Evolutionary conservation across 2,113 vertebrate genomes (phyloP).

Genomic region (Struthio camelus): DNA sequence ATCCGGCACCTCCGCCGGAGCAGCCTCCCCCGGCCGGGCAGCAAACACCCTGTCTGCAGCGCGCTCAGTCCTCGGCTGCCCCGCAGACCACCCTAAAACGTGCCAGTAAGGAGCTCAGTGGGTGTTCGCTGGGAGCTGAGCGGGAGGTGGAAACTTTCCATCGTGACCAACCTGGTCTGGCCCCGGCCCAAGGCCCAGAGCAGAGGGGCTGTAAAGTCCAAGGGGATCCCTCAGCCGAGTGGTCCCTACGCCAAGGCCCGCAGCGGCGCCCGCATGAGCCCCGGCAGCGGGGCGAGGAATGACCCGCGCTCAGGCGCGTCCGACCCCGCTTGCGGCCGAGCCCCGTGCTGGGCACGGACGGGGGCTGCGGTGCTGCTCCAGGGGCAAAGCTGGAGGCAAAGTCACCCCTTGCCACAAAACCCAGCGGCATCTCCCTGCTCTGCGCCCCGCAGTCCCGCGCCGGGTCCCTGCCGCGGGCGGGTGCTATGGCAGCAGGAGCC

Average conservation of each 20-base stretch:
- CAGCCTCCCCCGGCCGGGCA: not conserved
- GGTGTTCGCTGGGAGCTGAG: not conserved
- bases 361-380: not conserved
- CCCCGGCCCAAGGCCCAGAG: not conserved
- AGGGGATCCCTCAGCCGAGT: rapidly evolving
- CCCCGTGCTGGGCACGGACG: not conserved
- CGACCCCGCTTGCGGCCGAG: too few relatives aligned
- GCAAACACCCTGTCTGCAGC: not conserved
- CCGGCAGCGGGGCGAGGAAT: rapidly evolving
- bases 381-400: not conserved
- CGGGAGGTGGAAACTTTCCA: not conserved
- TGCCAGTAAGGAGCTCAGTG: not conserved
- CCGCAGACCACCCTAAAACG: not conserved
- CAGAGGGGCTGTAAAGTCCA: not conserved
- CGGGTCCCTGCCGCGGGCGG: not conserved
- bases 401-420: not conserved
- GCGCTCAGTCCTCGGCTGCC: not conserved
- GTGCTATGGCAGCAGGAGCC: not conserved
- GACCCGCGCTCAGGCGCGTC: too few relatives aligned
- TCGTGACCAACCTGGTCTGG: not conserved
- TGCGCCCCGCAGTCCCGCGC: not conserved
- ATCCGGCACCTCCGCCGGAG: not conserved
- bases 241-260: rapidly evolving
- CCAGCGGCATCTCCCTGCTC: too few relatives aligned
- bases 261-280: not conserved